Conservation (phyloP, 1,140 invertebrate species). For the Aphelenchoides avenae region DNA sequence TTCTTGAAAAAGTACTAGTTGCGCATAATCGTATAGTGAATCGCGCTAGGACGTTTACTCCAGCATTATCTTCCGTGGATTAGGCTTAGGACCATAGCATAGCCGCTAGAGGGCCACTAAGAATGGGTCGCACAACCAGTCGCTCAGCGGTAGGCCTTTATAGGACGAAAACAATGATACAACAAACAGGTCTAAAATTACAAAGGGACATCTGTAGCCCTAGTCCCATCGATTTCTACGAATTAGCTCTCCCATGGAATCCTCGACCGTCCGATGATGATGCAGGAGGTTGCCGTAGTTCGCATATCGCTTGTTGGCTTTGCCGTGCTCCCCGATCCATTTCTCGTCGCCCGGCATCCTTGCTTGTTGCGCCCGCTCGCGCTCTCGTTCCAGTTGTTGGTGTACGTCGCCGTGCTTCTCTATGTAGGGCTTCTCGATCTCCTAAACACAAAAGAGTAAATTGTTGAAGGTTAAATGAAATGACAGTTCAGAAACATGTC, state of each 20-base stretch:
- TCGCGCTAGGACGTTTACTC: too few species aligned
- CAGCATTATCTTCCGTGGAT: too few species aligned
- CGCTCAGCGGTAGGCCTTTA: too few species aligned
- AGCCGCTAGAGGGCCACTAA: too few species aligned
- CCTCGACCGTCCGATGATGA: slow-evolving; percentile 52
- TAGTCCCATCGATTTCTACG: slow-evolving; percentile 53
- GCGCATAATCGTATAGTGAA: too few species aligned
- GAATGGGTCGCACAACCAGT: too few species aligned
- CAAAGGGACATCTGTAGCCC: slow-evolving; percentile 11
- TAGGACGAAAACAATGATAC: too few species aligned
- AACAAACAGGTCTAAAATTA: slow-evolving; percentile 8
- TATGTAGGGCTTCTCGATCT: slow-evolving; percentile 45
- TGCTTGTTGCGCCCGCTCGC: slow-evolving; percentile 21
- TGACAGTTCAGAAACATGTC: background rate
- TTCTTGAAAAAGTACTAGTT: too few species aligned
- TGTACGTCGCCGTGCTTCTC: slow-evolving; percentile 31
- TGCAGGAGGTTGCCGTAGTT: slow-evolving; percentile 53
- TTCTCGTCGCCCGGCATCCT: slow-evolving; percentile 52
- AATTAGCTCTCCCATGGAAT: slow-evolving; percentile 43
- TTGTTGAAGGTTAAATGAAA: too few species aligned
- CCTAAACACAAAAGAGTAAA: slow-evolving; percentile 21
- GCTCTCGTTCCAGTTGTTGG: slow-evolving; percentile 28
- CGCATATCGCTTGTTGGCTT: slow-evolving; percentile 27
- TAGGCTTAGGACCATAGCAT: too few species aligned
- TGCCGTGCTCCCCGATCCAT: slow-evolving; percentile 24